phyloP scores from a whole-genome alignment of 1,140 invertebrate genomes.

The Papilio dardanus region DNA sequence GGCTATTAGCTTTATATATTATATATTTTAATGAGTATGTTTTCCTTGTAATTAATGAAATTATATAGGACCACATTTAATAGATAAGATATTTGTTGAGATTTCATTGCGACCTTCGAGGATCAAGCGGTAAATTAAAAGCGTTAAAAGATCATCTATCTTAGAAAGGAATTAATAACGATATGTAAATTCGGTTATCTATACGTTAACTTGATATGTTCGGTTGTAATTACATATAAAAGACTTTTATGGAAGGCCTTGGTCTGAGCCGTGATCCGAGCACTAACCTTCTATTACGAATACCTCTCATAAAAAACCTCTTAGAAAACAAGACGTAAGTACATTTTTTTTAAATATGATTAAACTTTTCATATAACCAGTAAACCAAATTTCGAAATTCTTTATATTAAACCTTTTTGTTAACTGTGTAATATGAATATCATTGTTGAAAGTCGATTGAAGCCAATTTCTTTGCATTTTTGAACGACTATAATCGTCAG shows the following conservation, averaged over 20 bases:
- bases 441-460: background rate
- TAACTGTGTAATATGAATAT: background rate
- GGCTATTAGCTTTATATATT: background rate
- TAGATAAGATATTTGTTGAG: background rate
- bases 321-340: too few species aligned
- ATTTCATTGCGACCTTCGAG: background rate
- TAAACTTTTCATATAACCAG: background rate
- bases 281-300: background rate
- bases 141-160: background rate
- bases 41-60: background rate
- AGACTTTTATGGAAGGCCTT: constrained; percentile 2
- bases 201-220: constrained; percentile 9
- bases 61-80: background rate
- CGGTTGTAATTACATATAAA: constrained; percentile 24
- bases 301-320: too few species aligned
- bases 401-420: background rate
- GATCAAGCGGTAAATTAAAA: background rate
- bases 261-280: background rate
- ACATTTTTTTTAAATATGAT: too few species aligned
- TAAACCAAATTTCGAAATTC: background rate
- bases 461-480: background rate
- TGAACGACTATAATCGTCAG: background rate
- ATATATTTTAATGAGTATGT: background rate
- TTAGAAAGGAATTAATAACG: background rate
- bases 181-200: constrained; percentile 22